Conservation (phyloP, 1,140 invertebrate species). For the Sipha flava region DNA sequence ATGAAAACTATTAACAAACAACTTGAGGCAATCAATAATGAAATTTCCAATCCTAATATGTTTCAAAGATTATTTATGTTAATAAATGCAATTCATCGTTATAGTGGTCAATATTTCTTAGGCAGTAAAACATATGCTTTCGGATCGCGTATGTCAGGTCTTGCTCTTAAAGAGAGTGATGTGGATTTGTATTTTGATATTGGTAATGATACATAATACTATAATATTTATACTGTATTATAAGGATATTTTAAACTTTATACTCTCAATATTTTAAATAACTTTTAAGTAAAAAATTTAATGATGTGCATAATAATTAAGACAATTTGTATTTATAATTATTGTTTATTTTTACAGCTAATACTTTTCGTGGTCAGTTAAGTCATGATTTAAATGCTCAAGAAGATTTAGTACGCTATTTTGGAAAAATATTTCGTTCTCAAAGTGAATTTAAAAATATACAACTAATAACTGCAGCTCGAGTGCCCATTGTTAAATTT, state of each 20-base stretch:
- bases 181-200: conserved; percentile 49
- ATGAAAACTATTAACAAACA: not conserved
- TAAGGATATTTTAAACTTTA: too few species aligned
- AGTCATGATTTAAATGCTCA: not conserved
- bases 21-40: not conserved
- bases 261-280: too few species aligned
- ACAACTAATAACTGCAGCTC: conserved; percentile 43
- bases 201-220: conserved; percentile 36
- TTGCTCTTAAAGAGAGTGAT: conserved; percentile 45
- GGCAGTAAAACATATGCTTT: conserved; percentile 38
- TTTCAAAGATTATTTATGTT: not conserved
- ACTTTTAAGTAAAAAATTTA: too few species aligned
- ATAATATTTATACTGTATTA: too few species aligned
- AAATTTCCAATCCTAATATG: not conserved
- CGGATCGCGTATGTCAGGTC: conserved; percentile 46
- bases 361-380: conserved; percentile 2
- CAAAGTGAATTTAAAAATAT: conserved; percentile 40
- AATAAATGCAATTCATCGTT: not conserved
- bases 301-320: too few species aligned
- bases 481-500: conserved; percentile 52
- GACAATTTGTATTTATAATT: not conserved
- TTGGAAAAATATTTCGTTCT: conserved; percentile 24
- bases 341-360: not conserved
- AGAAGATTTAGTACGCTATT: conserved; percentile 23
- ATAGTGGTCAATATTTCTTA: not conserved